Conservation (phyloP, 2,113 vertebrate genomes). For the Saccopteryx leptura region DNA sequence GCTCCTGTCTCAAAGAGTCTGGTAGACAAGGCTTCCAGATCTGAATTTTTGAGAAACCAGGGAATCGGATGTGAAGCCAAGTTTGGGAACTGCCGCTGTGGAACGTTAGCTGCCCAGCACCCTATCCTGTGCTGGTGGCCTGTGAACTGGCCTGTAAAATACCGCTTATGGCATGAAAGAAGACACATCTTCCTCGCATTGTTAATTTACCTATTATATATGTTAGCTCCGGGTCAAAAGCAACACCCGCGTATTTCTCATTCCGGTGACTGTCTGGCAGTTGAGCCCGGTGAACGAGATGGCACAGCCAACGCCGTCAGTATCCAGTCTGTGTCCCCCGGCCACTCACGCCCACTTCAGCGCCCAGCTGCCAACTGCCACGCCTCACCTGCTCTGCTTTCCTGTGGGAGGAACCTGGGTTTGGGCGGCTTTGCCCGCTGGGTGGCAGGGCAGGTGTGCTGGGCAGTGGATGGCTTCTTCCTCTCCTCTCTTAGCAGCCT, state of each 20-base stretch:
- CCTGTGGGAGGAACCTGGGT: neutral
- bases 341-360: neutral
- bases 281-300: rapidly evolving
- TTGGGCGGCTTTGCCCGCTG: neutral
- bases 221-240: neutral
- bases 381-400: no score
- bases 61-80: neutral
- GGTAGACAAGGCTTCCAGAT: neutral
- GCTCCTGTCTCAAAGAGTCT: neutral
- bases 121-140: neutral
- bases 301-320: neutral
- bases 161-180: neutral
- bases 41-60: neutral
- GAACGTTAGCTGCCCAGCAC: rapidly evolving
- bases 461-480: neutral
- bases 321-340: rapidly evolving
- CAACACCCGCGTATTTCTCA: neutral
- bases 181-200: rapidly evolving
- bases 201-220: neutral
- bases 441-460: neutral
- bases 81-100: neutral
- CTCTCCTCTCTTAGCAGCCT: neutral
- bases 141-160: neutral
- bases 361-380: rapidly evolving
- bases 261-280: neutral